Base-by-base conservation (phyloP, 37 sponge, comb jelly and placozoan species). In the Chondrosia reniformis region DNA sequence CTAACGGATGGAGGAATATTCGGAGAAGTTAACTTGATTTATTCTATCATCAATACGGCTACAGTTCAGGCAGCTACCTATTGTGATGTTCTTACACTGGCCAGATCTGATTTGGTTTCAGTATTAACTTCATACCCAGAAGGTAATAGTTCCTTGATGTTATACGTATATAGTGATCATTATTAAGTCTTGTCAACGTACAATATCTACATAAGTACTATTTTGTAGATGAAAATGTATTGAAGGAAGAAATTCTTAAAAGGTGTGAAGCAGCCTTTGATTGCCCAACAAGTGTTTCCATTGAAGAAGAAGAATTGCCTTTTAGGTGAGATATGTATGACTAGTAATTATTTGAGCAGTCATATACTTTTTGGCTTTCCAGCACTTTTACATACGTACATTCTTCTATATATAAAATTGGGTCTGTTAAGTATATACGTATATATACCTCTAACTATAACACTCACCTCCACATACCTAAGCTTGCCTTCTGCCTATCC, bases 11-110 rank as follows among this genome's bases (percentile, higher is more conserved):
- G 84, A 65, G 84, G 80, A 30, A 32, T 84, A 17, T 84, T 84
- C 84, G 89, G 89, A 55, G 84, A 88, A 63, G 89, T 74, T 27
- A 83, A 79, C 80, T 72, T 88, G 57, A 76, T 88, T 4, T 74
- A 74, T 27, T 45, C 45, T 49, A 39, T 65, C 22, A 46, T 84
- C 21, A 19, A 55, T 69, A 13, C 30, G 43, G 84, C 25, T 10
- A 61, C 61, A 28, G 77, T 88, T 74, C 77, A 69, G 30, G 89
- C 89, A 38, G 84, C 46, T 59, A 88, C 89, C 42, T 81, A 88
- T 77, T 88, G 89, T 61, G 84, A 88, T 55, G 39, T 88, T 0
- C 81, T 88, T 7, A 24, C 46, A 3, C 76, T 88, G 33, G 65
- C 80, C 67, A 80, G 66, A 58, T 28, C 46, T 22, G 84, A 88